phyloP scores from a whole-genome alignment of 2,797 vertebrate species.

The Cynopterus sphinx region DNA sequence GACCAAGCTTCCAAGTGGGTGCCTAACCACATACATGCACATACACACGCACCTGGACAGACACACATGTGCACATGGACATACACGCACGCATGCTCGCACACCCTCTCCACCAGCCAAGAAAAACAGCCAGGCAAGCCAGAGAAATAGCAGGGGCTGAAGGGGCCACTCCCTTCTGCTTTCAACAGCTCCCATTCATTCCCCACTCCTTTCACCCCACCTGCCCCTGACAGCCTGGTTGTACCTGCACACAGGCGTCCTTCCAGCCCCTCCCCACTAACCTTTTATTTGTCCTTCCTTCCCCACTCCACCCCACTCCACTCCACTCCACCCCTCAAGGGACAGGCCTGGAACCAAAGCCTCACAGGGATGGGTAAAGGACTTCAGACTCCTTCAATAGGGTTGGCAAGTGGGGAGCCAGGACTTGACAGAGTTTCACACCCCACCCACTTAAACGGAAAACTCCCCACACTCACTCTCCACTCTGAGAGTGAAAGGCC shows the following conservation, averaged over 20 bases:
- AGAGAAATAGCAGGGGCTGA: background rate
- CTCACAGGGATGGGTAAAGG: background rate
- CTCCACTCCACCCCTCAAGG: background rate
- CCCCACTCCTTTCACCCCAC: background rate
- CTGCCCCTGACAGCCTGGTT: background rate
- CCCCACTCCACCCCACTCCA: background rate
- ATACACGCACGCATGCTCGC: no score
- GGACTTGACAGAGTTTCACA: background rate
- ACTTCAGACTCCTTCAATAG: background rate
- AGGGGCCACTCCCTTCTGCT: background rate
- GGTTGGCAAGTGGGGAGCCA: background rate
- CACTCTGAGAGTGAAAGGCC: background rate
- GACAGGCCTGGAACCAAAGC: background rate
- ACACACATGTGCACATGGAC: no score
- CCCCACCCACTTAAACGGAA: background rate
- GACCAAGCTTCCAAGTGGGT: background rate
- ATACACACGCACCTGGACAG: accelerated
- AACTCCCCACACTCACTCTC: background rate
- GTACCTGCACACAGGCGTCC: background rate
- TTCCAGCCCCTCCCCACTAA: background rate
- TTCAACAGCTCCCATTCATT: background rate
- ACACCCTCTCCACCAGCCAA: background rate
- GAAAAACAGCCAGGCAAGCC: background rate
- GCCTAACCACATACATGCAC: background rate
- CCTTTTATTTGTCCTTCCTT: background rate